Percentiles rank a stretch among this genome's conserved stretches.
Conservation (phyloP, 2,113 vertebrate species). For the Cynoglossus semilaevis region DNA sequence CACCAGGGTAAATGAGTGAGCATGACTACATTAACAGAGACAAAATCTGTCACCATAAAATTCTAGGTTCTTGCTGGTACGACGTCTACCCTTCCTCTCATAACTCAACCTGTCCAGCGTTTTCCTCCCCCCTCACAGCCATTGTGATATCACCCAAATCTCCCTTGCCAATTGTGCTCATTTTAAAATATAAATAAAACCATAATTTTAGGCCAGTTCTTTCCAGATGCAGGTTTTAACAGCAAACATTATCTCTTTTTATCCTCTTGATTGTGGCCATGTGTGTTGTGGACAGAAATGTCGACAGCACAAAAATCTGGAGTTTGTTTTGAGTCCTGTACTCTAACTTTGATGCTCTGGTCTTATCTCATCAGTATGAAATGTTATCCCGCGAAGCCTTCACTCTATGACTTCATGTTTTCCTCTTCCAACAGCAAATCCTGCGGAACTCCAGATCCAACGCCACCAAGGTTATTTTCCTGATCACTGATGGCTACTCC, state of each 20-base stretch:
- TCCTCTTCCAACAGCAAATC: slow-evolving; percentile 85
- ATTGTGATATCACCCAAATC: neutral
- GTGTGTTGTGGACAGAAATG: neutral
- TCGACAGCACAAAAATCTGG: neutral
- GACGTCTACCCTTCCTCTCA: neutral
- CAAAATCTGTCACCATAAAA: neutral
- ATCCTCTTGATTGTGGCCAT: neutral
- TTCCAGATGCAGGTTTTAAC: neutral
- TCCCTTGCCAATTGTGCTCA: neutral
- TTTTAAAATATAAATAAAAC: neutral
- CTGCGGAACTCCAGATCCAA: slow-evolving; percentile 86
- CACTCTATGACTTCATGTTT: slow-evolving; percentile 5
- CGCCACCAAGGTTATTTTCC: slow-evolving; percentile 91
- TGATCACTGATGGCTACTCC: slow-evolving; percentile 97
- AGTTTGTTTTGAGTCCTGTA: neutral
- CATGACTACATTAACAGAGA: slow-evolving; percentile 9
- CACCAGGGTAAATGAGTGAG: slow-evolving; percentile 10
- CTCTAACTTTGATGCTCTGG: neutral
- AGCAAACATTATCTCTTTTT: neutral
- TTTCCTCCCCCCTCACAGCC: neutral
- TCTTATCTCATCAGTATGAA: neutral
- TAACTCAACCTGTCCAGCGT: neutral
- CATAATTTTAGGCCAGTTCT: neutral
- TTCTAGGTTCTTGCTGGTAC: neutral
- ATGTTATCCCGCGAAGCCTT: neutral